Evolutionary conservation across 2,113 vertebrate genomes (phyloP), one percentile per base, ranked within the genome.

Genomic region (Ranitomeya variabilis): DNA sequence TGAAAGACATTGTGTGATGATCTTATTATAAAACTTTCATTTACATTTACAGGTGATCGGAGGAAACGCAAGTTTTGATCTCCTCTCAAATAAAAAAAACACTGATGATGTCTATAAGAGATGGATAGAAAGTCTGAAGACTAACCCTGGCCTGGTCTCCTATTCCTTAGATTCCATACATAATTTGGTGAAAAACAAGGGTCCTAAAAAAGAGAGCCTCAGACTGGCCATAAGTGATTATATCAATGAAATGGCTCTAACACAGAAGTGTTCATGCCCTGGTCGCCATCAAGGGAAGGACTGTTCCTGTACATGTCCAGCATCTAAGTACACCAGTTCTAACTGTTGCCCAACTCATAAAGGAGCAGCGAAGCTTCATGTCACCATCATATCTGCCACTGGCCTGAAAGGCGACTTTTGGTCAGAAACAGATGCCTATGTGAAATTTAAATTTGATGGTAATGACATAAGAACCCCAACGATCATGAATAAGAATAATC

Each of bases 111-210:
- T 92, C 62, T 97, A 96, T 91, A 94, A 95, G 5, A 91, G 93
- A 37, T 98, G 97, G 97, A 52, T 96, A 7, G 16, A 26, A 4
- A 91, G 94, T 0, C 14, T 97, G 4, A 80, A 90, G 1, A 85
- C 66, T 51, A 80, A 89, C 3, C 96, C 96, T 0, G 95, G 93
- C 19, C 88, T 96, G 7, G 57, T 97, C 18, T 94, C 95, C 52
- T 96, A 96, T 83, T 94, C 91, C 0, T 93, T 98, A 81, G 91
- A 93, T 0, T 90, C 97, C 0, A 93, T 97, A 14, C 97, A 98
- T 0, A 76, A 93, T 66, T 90, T 97, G 7, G 80, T 97, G 59
- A 60, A 87, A 0, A 0, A 0, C 0, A 71, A 54, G 0, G 23
- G 79, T 54, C 90, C 92, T 0, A 82, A 37, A 57, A 90, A 91